These are phyloP conservation scores for Cryptoprocta ferox DNA, from an alignment of 2,797 vertebrate species.

Conservation along the genomic window DNA sequence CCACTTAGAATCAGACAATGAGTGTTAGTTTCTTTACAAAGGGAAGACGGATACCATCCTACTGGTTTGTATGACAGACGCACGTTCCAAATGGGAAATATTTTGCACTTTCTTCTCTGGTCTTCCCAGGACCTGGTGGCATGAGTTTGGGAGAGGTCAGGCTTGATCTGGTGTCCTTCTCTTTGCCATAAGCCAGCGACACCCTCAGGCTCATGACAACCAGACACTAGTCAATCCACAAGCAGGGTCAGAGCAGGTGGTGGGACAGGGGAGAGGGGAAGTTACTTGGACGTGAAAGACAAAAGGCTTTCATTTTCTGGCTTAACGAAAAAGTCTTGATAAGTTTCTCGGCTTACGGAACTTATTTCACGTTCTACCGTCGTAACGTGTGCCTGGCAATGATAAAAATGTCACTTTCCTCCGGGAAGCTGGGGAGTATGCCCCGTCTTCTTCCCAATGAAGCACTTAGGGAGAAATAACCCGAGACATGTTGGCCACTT, in stretches of 20 bases:
- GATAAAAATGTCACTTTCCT: neutral
- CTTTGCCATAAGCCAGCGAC: neutral
- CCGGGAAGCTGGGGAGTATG: neutral
- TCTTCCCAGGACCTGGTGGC: neutral
- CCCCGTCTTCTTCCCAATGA: neutral
- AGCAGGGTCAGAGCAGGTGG: neutral
- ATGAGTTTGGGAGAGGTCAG: neutral
- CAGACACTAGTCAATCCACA: neutral
- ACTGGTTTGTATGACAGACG: neutral
- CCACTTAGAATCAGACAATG: neutral
- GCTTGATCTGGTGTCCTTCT: neutral
- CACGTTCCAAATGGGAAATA: neutral
- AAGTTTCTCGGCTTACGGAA: neutral
- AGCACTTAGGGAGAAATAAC: conserved; percentile 18
- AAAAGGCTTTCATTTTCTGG: neutral
- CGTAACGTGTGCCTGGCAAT: neutral
- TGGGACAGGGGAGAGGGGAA: neutral
- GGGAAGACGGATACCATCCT: neutral
- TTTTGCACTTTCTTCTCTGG: neutral
- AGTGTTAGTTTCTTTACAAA: neutral
- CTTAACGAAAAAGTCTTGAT: neutral
- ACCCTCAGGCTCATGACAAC: neutral
- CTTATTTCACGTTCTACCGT: neutral
- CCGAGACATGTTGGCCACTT: neutral
- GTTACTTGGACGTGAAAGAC: neutral